Conservation (phyloP, 1,140 invertebrate genomes). For the Pseudomyrmex flavicornis region DNA sequence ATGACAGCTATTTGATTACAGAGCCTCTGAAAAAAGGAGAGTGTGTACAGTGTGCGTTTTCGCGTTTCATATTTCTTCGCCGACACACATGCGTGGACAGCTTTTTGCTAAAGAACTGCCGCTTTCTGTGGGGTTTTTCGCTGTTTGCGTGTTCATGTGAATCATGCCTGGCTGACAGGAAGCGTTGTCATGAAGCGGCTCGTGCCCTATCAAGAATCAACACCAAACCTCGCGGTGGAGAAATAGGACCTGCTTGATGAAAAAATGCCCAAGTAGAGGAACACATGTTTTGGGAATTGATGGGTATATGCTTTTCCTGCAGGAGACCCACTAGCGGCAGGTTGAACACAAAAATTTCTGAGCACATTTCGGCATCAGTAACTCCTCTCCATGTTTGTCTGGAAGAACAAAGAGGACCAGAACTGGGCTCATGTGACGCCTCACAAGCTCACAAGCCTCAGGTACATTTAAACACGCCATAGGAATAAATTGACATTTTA, state of each 20-base stretch:
- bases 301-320: slow-evolving; percentile 86
- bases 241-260: slow-evolving; percentile 58
- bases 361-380: slow-evolving; percentile 84
- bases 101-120: background rate
- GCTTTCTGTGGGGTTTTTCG: slow-evolving; percentile 5
- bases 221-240: slow-evolving; percentile 27
- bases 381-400: slow-evolving; percentile 86
- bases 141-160: slow-evolving; percentile 48
- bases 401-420: slow-evolving; percentile 85
- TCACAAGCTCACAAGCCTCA: slow-evolving; percentile 80
- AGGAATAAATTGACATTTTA: background rate
- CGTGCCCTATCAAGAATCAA: background rate
- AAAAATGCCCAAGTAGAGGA: slow-evolving; percentile 77
- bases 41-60: slow-evolving; percentile 54
- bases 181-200: slow-evolving; percentile 2
- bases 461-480: slow-evolving; percentile 66
- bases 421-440: slow-evolving; percentile 84
- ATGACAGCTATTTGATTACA: background rate
- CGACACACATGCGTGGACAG: background rate
- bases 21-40: background rate
- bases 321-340: slow-evolving; percentile 84
- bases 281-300: slow-evolving; percentile 84
- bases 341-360: slow-evolving; percentile 85
- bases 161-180: slow-evolving; percentile 36
- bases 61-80: slow-evolving; percentile 56